phyloP scores from a whole-genome alignment of 2,113 vertebrate genomes.

The Bothrops jararaca region DNA sequence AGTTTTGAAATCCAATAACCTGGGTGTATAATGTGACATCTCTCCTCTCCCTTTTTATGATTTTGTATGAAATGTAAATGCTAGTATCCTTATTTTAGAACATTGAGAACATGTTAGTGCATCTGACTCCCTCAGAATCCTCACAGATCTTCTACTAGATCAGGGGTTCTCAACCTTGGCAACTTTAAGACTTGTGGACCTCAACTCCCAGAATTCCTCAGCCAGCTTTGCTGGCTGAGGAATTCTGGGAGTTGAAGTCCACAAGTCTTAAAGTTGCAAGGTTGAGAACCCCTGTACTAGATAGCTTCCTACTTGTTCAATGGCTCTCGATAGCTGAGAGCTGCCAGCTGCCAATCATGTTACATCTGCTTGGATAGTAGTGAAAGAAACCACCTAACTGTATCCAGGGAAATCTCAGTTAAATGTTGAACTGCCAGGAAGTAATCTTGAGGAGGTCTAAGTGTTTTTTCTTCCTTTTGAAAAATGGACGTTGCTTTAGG shows the following conservation, averaged over 20 bases:
- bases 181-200: too few species aligned
- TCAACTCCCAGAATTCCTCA: too few species aligned
- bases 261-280: too few species aligned
- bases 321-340: neutral
- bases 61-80: neutral
- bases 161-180: too few species aligned
- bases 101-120: neutral
- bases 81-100: neutral
- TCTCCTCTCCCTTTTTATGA: neutral
- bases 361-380: neutral
- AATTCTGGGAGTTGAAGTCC: too few species aligned
- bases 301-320: neutral
- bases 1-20: neutral
- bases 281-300: too few species aligned
- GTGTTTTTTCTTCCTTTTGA: neutral
- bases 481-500: neutral
- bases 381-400: neutral
- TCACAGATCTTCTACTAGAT: neutral
- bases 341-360: neutral
- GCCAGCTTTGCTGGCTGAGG: too few species aligned
- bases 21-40: too few species aligned
- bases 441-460: neutral
- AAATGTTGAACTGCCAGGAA: neutral
- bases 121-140: neutral
- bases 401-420: neutral